phyloP scores from a whole-genome alignment of 2,888 invertebrate genomes.

The Drosophila rubida region DNA sequence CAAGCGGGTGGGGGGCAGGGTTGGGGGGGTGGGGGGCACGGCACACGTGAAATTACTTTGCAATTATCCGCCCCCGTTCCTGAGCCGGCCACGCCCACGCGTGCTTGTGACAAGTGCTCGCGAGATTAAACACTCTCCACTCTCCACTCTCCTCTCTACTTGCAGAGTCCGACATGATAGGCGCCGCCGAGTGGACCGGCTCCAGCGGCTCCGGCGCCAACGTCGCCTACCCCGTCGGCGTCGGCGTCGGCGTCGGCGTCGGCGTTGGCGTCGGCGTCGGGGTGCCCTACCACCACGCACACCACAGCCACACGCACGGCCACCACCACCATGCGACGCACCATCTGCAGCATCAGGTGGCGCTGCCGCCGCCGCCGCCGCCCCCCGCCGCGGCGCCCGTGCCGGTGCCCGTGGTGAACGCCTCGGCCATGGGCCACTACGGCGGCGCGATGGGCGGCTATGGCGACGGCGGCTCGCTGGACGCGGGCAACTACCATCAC shows the following conservation, averaged over 20 bases:
- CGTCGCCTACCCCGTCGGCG: constrained; percentile 43
- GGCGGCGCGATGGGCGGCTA: constrained; percentile 85
- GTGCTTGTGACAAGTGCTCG: constrained; percentile 66
- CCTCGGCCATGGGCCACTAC: constrained; percentile 77
- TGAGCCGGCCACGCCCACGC: constrained; percentile 55
- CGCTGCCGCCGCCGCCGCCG: constrained; percentile 85
- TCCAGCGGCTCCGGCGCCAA: constrained; percentile 83
- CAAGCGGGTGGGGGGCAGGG: constrained; percentile 1
- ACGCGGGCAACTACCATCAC: constrained; percentile 85
- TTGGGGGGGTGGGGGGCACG: no score
- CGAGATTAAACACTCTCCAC: no score
- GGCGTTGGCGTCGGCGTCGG: constrained; percentile 38
- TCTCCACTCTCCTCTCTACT: not conserved
- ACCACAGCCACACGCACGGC: constrained; percentile 41
- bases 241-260: constrained; percentile 32
- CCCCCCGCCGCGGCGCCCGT: constrained; percentile 84
- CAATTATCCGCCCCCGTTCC: constrained; percentile 76
- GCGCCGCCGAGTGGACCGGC: constrained; percentile 88
- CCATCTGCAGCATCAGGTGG: constrained; percentile 77
- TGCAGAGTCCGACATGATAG: constrained; percentile 87
- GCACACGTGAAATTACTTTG: constrained; percentile 80
- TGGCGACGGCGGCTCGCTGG: constrained; percentile 71
- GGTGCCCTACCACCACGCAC: constrained; percentile 63
- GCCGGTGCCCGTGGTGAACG: constrained; percentile 54
- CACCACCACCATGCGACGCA: constrained; percentile 53